Evolutionary conservation across 2,113 vertebrate genomes (phyloP).

Genomic region (Phrynosoma platyrhinos): DNA sequence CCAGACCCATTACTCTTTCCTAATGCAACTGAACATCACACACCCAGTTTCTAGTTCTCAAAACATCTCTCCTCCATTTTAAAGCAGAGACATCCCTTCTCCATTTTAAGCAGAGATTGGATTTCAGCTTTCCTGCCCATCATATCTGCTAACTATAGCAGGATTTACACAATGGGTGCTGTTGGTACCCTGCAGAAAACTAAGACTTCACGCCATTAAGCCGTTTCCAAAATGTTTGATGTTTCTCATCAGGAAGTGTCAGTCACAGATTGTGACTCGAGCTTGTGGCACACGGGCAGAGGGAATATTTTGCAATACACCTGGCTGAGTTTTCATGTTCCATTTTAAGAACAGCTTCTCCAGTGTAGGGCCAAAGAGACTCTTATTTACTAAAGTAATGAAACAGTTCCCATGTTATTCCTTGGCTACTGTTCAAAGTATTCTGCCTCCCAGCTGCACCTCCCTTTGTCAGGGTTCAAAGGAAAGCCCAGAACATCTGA

Average conservation of each 20-base stretch:
- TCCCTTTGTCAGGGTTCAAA: background rate
- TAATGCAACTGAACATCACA: background rate
- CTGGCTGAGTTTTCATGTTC: slow-evolving; percentile 20
- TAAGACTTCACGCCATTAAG: background rate
- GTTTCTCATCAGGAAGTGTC: background rate
- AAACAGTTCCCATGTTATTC: background rate
- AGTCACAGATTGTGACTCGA: background rate
- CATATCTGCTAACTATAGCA: background rate
- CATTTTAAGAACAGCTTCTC: background rate
- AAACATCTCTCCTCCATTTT: background rate
- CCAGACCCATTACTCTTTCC: background rate
- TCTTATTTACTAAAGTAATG: background rate
- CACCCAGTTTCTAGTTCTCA: background rate
- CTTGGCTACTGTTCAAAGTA: slow-evolving; percentile 37
- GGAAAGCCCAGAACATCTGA: slow-evolving; percentile 26
- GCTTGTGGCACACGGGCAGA: background rate
- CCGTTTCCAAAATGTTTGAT: background rate
- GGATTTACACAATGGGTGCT: background rate
- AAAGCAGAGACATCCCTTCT: no score
- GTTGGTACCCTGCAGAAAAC: background rate
- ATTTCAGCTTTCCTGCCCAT: background rate
- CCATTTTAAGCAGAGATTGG: background rate
- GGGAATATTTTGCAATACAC: background rate
- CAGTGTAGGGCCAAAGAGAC: slow-evolving; percentile 2
- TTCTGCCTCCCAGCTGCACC: background rate